Percentiles rank a stretch among this genome's conserved stretches.
Evolutionary conservation across 2,888 invertebrate genomes (phyloP).

Genomic region (Dryadula phaetusa): DNA sequence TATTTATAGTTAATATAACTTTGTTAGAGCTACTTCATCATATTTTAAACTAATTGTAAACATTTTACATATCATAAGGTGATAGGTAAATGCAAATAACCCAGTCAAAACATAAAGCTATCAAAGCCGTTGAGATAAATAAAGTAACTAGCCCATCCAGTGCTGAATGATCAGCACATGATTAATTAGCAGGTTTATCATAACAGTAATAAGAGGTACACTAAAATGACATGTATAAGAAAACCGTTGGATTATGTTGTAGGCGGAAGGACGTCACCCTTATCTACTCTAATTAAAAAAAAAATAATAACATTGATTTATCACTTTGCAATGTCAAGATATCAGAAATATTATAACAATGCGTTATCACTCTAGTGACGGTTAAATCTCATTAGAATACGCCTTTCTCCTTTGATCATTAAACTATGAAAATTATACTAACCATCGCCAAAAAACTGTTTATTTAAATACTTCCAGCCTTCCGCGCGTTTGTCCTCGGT

Average conservation of each 20-base stretch:
- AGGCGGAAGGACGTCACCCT: background rate
- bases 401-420: slow-evolving; percentile 44
- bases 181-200: slow-evolving; percentile 31
- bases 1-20: background rate
- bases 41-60: background rate
- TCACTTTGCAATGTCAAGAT: slow-evolving; percentile 1
- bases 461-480: slow-evolving; percentile 81
- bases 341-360: slow-evolving; percentile 18
- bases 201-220: slow-evolving; percentile 6
- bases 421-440: slow-evolving; percentile 54
- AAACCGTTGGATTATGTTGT: background rate
- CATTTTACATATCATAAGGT: background rate
- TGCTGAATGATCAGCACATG: slow-evolving; percentile 33
- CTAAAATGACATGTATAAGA: slow-evolving; percentile 10
- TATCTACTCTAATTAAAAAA: slow-evolving; percentile 20
- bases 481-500: slow-evolving; percentile 75
- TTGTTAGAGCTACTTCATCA: background rate
- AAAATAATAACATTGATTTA: slow-evolving; percentile 18
- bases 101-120: background rate
- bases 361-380: slow-evolving; percentile 17
- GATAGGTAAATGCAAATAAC: slow-evolving; percentile 2
- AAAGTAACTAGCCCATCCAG: slow-evolving; percentile 5
- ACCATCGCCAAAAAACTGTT: slow-evolving; percentile 82
- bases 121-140: slow-evolving; percentile 11
- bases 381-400: slow-evolving; percentile 26